A percentile compares a stretch with the other conserved stretches of the same genome.
These are phyloP conservation scores for Schizaphis graminum DNA, from an alignment of 2,888 invertebrate species.

Conservation along the genomic window DNA sequence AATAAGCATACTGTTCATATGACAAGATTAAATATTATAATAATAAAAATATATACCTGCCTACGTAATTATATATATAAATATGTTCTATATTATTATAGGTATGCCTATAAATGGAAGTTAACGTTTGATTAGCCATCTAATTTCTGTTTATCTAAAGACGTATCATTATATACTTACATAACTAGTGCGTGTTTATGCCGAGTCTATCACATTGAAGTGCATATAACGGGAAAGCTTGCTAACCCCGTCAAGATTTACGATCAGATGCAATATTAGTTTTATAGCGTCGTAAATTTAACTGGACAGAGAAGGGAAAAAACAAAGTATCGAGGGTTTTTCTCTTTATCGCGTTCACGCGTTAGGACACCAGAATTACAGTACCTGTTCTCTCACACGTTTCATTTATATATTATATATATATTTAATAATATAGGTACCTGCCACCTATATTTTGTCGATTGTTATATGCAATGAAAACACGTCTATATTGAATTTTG, in stretches of 20 bases:
- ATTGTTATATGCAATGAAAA: constrained; percentile 31
- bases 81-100: not conserved
- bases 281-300: constrained; percentile 64
- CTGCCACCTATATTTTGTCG: not conserved
- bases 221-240: constrained; percentile 56
- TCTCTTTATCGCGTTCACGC: constrained; percentile 63
- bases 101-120: constrained; percentile 11
- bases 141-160: constrained; percentile 47
- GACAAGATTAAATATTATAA: not conserved
- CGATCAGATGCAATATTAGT: constrained; percentile 63
- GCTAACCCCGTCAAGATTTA: constrained; percentile 63
- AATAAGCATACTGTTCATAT: not conserved
- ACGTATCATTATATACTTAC: constrained; percentile 37
- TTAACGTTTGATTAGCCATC: constrained; percentile 21
- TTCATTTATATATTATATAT: constrained; percentile 36
- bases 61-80: not conserved
- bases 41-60: not conserved
- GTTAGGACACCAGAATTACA: constrained; percentile 56
- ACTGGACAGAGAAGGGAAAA: constrained; percentile 58
- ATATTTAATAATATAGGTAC: constrained; percentile 12
- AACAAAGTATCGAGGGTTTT: constrained; percentile 62
- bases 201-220: constrained; percentile 62
- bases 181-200: constrained; percentile 58
- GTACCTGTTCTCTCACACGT: constrained; percentile 47
- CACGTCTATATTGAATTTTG: constrained; percentile 34